A percentile compares a stretch with the other conserved stretches of the same genome.
Evolutionary conservation across 2,113 vertebrate genomes (phyloP).

Genomic region (Amphilophus citrinellus): DNA sequence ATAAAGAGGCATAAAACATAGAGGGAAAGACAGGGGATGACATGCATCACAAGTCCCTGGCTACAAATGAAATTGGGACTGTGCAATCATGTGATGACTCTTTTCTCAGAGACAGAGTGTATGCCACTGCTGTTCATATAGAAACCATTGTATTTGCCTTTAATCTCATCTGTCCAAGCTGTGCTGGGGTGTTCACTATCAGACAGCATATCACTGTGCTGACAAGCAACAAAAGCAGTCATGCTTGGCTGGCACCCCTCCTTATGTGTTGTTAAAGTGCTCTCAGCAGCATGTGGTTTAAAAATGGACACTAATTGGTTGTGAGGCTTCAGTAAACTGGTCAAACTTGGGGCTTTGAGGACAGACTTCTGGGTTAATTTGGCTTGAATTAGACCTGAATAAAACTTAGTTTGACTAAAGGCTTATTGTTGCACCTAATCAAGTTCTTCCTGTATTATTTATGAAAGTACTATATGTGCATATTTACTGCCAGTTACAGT

Average conservation of each 20-base stretch:
- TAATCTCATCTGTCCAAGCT: not conserved
- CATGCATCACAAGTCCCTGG: slow-evolving; percentile 7
- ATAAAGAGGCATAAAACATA: slow-evolving; percentile 1
- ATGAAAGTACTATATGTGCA: not conserved
- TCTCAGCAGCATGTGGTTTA: not conserved
- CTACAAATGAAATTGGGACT: not conserved
- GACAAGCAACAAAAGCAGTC: not conserved
- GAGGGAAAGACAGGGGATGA: not conserved
- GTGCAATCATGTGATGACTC: slow-evolving; percentile 8
- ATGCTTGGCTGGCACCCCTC: not conserved
- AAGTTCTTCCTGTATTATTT: not conserved
- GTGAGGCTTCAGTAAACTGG: slow-evolving; percentile 2
- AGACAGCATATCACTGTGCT: not conserved
- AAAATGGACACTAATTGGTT: not conserved
- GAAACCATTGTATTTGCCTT: slow-evolving; percentile 19
- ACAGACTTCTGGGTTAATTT: not conserved
- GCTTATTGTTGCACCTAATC: not conserved
- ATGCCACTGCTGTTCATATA: slow-evolving; percentile 6
- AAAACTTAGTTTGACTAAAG: not conserved
- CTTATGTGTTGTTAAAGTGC: not conserved
- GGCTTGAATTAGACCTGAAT: not conserved
- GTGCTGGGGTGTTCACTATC: not conserved
- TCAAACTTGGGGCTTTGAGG: not conserved
- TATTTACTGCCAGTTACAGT: not conserved
- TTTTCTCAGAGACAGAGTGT: slow-evolving; percentile 9